Percentiles rank a stretch among this genome's conserved stretches.
Evolutionary conservation across 2,797 vertebrate genomes (phyloP).

Genomic region (Babyrousa celebensis): DNA sequence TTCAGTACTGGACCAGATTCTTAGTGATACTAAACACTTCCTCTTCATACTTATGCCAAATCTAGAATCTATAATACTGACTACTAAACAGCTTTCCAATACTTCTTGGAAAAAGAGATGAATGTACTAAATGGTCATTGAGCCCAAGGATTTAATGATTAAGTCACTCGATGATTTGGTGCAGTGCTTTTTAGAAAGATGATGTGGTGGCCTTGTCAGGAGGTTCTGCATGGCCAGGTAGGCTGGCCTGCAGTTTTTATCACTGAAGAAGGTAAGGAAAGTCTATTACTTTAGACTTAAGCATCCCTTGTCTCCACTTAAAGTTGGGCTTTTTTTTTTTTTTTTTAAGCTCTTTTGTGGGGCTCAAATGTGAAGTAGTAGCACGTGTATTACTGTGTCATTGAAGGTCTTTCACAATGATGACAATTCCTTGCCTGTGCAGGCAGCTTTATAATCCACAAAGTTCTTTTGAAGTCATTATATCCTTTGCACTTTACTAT

Average conservation of each 20-base stretch:
- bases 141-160: neutral
- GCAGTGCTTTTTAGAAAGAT: neutral
- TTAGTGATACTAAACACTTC: neutral
- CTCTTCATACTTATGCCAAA: neutral
- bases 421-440: neutral
- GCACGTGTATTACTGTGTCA: neutral
- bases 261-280: neutral
- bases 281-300: neutral
- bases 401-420: neutral
- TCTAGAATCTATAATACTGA: neutral
- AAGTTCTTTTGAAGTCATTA: neutral
- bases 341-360: neutral
- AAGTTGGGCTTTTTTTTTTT: neutral
- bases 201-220: neutral
- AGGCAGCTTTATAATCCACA: neutral
- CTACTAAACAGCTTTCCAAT: neutral
- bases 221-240: neutral
- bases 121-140: neutral
- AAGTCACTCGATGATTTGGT: neutral
- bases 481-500: neutral
- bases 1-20: neutral
- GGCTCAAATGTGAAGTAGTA: neutral
- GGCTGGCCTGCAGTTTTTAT: neutral
- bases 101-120: neutral
- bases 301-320: neutral